These are phyloP conservation scores for Pristis pectinata DNA, from an alignment of 2,797 vertebrate species.

Conservation along the genomic window DNA sequence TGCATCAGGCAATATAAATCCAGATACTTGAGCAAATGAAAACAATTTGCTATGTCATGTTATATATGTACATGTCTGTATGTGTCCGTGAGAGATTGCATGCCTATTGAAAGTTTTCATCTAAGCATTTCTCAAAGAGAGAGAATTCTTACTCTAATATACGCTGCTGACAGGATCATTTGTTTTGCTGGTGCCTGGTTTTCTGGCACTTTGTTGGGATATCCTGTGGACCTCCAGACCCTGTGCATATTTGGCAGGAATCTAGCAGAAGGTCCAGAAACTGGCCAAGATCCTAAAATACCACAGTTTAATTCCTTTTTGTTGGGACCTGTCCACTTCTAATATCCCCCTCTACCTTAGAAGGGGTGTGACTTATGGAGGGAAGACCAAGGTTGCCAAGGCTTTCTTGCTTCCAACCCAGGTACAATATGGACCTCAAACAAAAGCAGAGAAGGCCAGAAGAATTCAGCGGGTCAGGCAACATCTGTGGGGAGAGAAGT, in stretches of 20 bases:
- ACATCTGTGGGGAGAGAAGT: too few relatives aligned
- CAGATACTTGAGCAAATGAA: not conserved
- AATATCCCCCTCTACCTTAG: not conserved
- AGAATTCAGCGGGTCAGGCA: too few relatives aligned
- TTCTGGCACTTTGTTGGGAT: not conserved
- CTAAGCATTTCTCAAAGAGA: not conserved
- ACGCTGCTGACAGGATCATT: not conserved
- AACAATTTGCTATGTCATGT: not conserved
- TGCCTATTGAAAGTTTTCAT: not conserved
- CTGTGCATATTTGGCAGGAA: not conserved
- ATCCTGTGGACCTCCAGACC: not conserved
- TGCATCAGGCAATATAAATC: not conserved
- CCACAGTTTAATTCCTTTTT: not conserved
- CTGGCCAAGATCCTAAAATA: not conserved
- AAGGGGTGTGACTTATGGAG: not conserved
- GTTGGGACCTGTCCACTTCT: not conserved
- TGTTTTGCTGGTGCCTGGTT: not conserved
- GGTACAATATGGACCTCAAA: not conserved
- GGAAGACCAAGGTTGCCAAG: not conserved
- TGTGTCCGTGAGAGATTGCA: too few relatives aligned
- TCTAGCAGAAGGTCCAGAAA: not conserved
- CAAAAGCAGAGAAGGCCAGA: too few relatives aligned
- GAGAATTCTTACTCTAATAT: not conserved
- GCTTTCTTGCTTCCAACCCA: not conserved
- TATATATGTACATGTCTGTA: not conserved